Conservation (phyloP, 2,797 vertebrate species). For the Mastacembelus armatus region DNA sequence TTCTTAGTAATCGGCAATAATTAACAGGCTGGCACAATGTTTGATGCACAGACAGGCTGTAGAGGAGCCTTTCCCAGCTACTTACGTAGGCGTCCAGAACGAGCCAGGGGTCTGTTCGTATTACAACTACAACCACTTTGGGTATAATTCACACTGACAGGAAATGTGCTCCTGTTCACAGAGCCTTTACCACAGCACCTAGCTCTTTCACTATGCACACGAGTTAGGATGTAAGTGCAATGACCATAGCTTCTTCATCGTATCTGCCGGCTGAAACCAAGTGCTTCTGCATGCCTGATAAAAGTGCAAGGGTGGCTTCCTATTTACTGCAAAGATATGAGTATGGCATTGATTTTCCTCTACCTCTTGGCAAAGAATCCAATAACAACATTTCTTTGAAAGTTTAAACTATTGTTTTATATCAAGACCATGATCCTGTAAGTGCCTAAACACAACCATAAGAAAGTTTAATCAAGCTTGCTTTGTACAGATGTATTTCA, state of each 20-base stretch:
- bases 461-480: no score
- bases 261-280: slow-evolving; percentile 1
- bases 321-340: no score
- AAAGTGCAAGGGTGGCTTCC: background rate
- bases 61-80: slow-evolving; percentile 15
- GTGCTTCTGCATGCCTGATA: background rate
- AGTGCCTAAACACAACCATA: no score
- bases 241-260: slow-evolving; percentile 6
- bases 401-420: no score
- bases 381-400: no score
- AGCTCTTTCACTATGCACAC: background rate
- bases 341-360: no score
- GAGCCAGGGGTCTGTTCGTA: background rate
- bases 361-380: no score
- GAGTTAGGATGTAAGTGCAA: background rate
- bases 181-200: background rate
- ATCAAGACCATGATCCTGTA: no score
- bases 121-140: slow-evolving; percentile 16
- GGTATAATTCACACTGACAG: slow-evolving; percentile 34
- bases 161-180: slow-evolving; percentile 9
- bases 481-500: no score
- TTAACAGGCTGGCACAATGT: background rate
- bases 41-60: background rate
- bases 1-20: slow-evolving; percentile 8
- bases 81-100: slow-evolving; percentile 2